A percentile compares a stretch with the other conserved stretches of the same genome.
Evolutionary conservation across 2,797 vertebrate species (phyloP).

Genomic region (Sebastes diaconus): DNA sequence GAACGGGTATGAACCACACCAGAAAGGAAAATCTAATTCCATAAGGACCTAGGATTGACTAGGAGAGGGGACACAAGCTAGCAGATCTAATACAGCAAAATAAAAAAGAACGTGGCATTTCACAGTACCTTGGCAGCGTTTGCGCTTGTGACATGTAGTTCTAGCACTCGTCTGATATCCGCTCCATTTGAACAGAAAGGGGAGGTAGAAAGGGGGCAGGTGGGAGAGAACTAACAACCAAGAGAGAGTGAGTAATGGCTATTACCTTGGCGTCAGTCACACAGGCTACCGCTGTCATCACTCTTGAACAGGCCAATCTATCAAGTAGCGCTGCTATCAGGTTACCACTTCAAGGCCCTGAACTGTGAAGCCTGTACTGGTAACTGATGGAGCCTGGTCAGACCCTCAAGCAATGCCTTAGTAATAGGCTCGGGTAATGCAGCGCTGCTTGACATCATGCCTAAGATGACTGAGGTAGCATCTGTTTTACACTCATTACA

Average conservation of each 20-base stretch:
- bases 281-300: slow-evolving; percentile 61
- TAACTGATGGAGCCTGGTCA: neutral
- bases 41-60: slow-evolving; percentile 64
- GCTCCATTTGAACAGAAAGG: slow-evolving; percentile 99
- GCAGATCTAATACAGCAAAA: slow-evolving; percentile 59
- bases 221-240: slow-evolving; percentile 98
- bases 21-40: slow-evolving; percentile 59
- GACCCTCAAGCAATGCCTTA: neutral
- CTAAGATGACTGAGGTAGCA: slow-evolving; percentile 49
- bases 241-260: slow-evolving; percentile 88
- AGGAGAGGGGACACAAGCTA: slow-evolving; percentile 59
- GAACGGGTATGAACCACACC: slow-evolving; percentile 53
- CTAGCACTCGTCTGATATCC: slow-evolving; percentile 96
- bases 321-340: slow-evolving; percentile 59
- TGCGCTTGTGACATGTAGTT: slow-evolving; percentile 95
- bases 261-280: slow-evolving; percentile 46
- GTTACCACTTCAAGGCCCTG: slow-evolving; percentile 16
- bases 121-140: slow-evolving; percentile 99
- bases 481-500: slow-evolving; percentile 33
- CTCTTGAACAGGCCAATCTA: slow-evolving; percentile 33
- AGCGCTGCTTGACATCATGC: slow-evolving; percentile 56
- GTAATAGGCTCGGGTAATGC: neutral
- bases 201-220: slow-evolving; percentile 98
- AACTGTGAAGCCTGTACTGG: neutral
- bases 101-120: slow-evolving; percentile 48